These are phyloP conservation scores for Berghia stephanieae DNA, from an alignment of 1,140 invertebrate species.

Conservation along the genomic window DNA sequence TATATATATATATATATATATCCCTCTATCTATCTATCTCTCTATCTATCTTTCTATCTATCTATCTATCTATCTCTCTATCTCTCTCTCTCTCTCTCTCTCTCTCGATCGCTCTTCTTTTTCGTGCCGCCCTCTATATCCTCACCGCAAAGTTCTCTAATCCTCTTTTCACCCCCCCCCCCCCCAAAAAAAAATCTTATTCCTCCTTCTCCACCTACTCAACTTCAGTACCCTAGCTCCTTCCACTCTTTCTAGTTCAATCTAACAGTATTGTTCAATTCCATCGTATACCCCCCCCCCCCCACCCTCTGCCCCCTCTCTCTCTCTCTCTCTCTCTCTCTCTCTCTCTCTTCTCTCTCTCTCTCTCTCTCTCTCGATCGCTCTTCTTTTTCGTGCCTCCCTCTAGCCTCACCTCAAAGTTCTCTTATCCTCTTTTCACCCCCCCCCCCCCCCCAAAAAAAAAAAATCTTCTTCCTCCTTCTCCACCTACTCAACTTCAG, in stretches of 20 bases:
- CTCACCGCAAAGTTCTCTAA: too few species aligned
- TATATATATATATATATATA: too few species aligned
- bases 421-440: neutral
- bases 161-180: too few species aligned
- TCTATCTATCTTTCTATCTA: too few species aligned
- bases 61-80: too few species aligned
- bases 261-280: neutral
- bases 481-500: neutral
- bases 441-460: neutral
- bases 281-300: neutral
- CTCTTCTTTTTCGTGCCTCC: neutral
- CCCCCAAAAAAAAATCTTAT: conserved; percentile 55
- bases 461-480: neutral
- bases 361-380: conserved; percentile 9
- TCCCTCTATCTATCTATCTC: too few species aligned
- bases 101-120: too few species aligned
- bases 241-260: neutral
- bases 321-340: conserved; percentile 4
- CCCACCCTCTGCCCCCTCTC: neutral
- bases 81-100: too few species aligned
- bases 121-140: too few species aligned
- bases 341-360: conserved; percentile 4
- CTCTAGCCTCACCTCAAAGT: too few species aligned
- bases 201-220: neutral
- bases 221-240: neutral